These are phyloP conservation scores for Drosophila navojoa DNA, from an alignment of 1,140 invertebrate species.

Conservation along the genomic window DNA sequence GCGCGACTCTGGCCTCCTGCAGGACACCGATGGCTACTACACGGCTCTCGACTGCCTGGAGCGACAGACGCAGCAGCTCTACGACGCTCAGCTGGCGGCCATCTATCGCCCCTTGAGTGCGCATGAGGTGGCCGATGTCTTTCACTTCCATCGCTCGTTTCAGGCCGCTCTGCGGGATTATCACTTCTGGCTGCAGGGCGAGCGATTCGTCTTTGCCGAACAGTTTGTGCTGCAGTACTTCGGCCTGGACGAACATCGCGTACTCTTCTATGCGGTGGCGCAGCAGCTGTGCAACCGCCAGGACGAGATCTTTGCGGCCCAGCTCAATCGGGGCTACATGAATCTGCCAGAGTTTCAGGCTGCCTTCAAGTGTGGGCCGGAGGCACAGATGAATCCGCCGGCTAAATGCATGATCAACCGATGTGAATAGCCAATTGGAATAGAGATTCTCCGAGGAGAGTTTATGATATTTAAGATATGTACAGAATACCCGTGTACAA, in stretches of 20 bases:
- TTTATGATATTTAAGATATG: background rate
- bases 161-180: constrained; percentile 57
- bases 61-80: constrained; percentile 45
- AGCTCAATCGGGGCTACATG: constrained; percentile 75
- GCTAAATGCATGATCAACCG: constrained; percentile 68
- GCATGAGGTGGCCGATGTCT: constrained; percentile 57
- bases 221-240: constrained; percentile 70
- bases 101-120: constrained; percentile 50
- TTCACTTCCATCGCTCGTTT: constrained; percentile 69
- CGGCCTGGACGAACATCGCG: constrained; percentile 50
- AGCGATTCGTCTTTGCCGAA: constrained; percentile 76
- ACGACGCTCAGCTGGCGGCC: constrained; percentile 25
- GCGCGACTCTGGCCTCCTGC: constrained; percentile 54
- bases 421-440: constrained; percentile 40
- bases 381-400: constrained; percentile 66
- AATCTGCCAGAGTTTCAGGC: constrained; percentile 67
- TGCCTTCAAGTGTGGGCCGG: constrained; percentile 59
- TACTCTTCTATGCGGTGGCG: constrained; percentile 76
- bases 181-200: constrained; percentile 71
- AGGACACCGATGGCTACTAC: constrained; percentile 71
- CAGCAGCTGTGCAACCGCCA: constrained; percentile 70
- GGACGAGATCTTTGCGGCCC: constrained; percentile 41
- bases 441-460: background rate
- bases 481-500: no score
- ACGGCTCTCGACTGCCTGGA: constrained; percentile 72